Percentiles rank a stretch among this genome's conserved stretches.
These are phyloP conservation scores for Nothobranchius furzeri DNA, from an alignment of 2,113 vertebrate genomes.

Conservation along the genomic window DNA sequence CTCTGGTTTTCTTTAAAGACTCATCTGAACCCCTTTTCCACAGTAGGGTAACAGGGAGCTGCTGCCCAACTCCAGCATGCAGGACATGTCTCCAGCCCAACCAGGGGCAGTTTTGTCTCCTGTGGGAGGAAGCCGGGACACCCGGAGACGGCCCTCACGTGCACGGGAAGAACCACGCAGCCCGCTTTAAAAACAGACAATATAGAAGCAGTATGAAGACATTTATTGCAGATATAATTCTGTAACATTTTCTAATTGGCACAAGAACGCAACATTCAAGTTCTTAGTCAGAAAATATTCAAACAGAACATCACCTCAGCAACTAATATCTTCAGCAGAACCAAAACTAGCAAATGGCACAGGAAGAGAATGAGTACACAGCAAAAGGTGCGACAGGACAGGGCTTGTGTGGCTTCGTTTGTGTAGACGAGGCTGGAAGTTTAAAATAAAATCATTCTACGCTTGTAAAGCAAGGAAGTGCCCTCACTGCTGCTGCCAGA, in stretches of 20 bases:
- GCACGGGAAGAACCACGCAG: too few species aligned
- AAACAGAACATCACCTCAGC: conserved; percentile 13
- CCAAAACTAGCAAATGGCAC: conserved; percentile 30
- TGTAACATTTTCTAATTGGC: conserved; percentile 33
- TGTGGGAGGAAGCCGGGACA: too few species aligned
- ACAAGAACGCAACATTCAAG: conserved; percentile 44
- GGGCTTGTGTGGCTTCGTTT: conserved; percentile 5
- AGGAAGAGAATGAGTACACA: conserved; percentile 19
- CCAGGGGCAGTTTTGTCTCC: too few species aligned
- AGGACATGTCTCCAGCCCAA: too few species aligned
- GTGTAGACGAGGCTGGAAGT: neutral
- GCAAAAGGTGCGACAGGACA: neutral
- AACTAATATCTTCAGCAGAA: neutral
- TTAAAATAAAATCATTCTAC: neutral
- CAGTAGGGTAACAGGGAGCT: too few species aligned
- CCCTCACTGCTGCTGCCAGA: conserved; percentile 8
- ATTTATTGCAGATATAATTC: conserved; percentile 48
- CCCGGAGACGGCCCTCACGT: too few species aligned
- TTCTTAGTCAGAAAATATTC: neutral
- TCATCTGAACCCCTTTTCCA: neutral
- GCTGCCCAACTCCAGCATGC: too few species aligned
- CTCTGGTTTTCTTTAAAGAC: conserved; percentile 7
- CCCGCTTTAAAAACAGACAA: neutral
- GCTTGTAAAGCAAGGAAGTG: conserved; percentile 34
- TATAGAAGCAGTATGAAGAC: conserved; percentile 1